phyloP scores from a whole-genome alignment of 2,888 invertebrate genomes.

The Patella ulyssiponensis region DNA sequence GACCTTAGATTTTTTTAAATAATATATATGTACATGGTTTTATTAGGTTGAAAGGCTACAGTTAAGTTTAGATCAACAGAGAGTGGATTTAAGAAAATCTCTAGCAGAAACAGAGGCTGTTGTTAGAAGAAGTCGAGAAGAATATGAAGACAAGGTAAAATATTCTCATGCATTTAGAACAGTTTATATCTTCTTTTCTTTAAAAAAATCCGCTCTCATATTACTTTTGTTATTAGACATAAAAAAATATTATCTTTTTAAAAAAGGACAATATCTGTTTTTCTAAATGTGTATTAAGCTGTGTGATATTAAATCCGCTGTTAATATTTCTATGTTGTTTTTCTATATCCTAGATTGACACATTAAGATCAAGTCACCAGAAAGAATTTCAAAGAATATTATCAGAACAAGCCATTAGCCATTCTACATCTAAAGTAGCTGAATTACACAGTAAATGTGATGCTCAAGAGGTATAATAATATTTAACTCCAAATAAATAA shows the following conservation, averaged over 20 bases:
- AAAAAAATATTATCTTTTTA: too few species aligned
- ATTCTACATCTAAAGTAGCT: conserved; percentile 64
- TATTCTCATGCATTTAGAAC: background rate
- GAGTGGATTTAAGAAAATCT: conserved; percentile 58
- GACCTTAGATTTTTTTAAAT: too few species aligned
- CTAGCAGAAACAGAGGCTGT: conserved; percentile 62
- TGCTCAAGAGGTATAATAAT: conserved; percentile 65
- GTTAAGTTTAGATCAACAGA: conserved; percentile 59
- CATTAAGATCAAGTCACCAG: conserved; percentile 61
- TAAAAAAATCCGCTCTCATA: too few species aligned
- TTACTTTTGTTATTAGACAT: too few species aligned
- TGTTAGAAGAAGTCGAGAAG: conserved; percentile 55
- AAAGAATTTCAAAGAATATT: conserved; percentile 62
- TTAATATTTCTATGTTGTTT: background rate
- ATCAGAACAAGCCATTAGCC: conserved; percentile 62
- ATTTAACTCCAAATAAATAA: background rate
- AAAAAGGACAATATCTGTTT: background rate
- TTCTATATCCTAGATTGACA: conserved; percentile 48
- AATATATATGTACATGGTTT: background rate
- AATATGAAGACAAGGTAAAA: conserved; percentile 57
- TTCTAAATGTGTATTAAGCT: background rate
- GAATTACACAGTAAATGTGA: conserved; percentile 65
- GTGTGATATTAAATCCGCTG: background rate
- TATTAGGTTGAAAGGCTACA: conserved; percentile 60
- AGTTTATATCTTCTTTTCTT: too few species aligned